Base-by-base conservation (phyloP, 2,797 vertebrate genomes). In the Eulemur albifrons region DNA sequence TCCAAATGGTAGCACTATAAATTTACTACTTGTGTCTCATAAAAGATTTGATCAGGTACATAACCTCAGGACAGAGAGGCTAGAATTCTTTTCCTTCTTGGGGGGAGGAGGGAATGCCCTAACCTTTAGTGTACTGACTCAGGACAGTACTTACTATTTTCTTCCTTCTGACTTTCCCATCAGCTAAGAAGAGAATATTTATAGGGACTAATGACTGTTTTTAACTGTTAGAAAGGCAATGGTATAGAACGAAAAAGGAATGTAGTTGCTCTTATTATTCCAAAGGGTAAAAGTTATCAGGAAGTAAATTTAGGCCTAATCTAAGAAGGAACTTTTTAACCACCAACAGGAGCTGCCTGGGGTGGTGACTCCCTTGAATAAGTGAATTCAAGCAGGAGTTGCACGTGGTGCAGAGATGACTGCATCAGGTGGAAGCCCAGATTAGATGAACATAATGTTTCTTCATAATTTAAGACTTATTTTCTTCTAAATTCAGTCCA, bases 111-210 rank as follows among this genome's bases (percentile, higher is more conserved):
- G 30, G n/a, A 5, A 61, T 11, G 13, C 32, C 18, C 70, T 48
- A 10, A 48, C 10, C 73, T 72, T 43, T 10, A 52, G 52, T 25
- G 2, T 2, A 4, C 40, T 9, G 12, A 65, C 38, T 40, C 12
- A 4, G 17, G 21, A 32, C 11, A 5, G 7, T 27, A 9, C 2
- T 1, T 4, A 4, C 2, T 17, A 0, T 23, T 27, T 40, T 35
- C 72, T 50, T 73, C 57, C 48, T 43, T 25, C 7, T 17, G 23
- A 35, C 40, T 18, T 40, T 52, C 40, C 81, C n/a, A 17, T 52
- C 6, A 7, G 8, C 54, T 40, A 21, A 90, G 45, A 70, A 23
- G 59, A 69, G 32, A 54, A 12, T 10, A 4, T 30, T 18, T 10
- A 18, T 3, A 7, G 21, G 61, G 40, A 67, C 4, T 8, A 17